Conservation (phyloP, 2,797 vertebrate genomes). For the Loris lydekkerianus region DNA sequence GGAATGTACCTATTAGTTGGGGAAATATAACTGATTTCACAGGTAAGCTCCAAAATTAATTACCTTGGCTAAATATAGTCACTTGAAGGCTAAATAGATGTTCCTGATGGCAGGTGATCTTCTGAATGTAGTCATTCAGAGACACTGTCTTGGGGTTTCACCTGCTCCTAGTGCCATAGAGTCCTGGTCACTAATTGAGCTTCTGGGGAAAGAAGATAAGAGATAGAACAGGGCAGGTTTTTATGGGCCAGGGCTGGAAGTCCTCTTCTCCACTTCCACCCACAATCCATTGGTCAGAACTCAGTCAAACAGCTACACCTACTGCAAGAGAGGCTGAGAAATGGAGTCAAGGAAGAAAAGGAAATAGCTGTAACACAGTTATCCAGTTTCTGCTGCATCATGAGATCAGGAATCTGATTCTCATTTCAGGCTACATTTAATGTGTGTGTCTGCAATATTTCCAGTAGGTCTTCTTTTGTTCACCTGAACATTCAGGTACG, state of each 20-base stretch:
- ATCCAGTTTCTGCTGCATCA: background rate
- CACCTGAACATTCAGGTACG: background rate
- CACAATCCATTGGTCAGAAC: background rate
- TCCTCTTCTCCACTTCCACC: background rate
- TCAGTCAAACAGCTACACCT: background rate
- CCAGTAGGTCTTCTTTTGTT: background rate
- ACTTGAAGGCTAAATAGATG: background rate
- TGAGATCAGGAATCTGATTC: background rate
- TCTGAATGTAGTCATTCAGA: background rate
- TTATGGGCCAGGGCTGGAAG: background rate
- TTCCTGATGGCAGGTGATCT: background rate
- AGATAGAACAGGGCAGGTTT: background rate
- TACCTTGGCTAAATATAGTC: background rate
- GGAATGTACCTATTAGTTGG: background rate
- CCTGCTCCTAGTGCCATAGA: background rate
- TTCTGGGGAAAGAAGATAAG: background rate
- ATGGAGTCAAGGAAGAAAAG: background rate
- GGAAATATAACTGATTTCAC: conserved; percentile 17
- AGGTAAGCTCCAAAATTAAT: background rate
- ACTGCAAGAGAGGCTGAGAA: background rate
- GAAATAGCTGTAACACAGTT: background rate
- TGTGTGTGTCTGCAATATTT: background rate
- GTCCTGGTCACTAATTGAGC: background rate
- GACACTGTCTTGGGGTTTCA: background rate
- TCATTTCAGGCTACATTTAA: background rate